phyloP scores from a whole-genome alignment of 2,888 invertebrate genomes.

The Zhuqinia jingwanae region DNA sequence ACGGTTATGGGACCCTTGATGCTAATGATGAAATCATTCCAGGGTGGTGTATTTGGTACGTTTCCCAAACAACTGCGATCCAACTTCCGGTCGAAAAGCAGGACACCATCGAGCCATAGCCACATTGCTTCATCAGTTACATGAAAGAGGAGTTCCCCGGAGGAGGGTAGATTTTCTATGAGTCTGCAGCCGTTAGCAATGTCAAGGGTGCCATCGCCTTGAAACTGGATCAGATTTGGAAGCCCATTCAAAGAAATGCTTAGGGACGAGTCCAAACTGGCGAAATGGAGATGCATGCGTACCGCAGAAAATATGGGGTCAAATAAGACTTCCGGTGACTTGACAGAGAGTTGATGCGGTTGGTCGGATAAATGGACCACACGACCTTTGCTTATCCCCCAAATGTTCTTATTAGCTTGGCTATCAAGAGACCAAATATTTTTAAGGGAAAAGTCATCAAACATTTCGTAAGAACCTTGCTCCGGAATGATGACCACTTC shows the following conservation, averaged over 20 bases:
- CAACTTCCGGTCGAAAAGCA: slow-evolving; percentile 15
- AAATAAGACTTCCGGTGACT: neutral
- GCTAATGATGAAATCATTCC: neutral
- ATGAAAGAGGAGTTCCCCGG: neutral
- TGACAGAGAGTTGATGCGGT: neutral
- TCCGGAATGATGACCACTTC: neutral
- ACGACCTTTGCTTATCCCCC: neutral
- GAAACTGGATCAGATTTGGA: neutral
- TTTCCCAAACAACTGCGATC: neutral
- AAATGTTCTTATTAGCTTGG: neutral
- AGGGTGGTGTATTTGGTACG: neutral
- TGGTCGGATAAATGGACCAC: neutral
- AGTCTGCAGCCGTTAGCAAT: neutral
- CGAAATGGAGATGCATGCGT: neutral
- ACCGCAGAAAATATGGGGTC: neutral
- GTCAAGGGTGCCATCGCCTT: neutral
- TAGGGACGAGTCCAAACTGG: neutral
- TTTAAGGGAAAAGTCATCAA: neutral
- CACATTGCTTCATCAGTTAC: neutral
- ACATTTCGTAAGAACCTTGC: neutral
- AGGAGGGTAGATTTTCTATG: neutral
- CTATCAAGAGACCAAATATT: neutral
- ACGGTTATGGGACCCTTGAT: neutral
- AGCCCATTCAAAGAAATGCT: neutral
- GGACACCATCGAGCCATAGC: slow-evolving; percentile 36